Conservation (phyloP, 2,797 vertebrate genomes). For the Taenioides sp. region DNA sequence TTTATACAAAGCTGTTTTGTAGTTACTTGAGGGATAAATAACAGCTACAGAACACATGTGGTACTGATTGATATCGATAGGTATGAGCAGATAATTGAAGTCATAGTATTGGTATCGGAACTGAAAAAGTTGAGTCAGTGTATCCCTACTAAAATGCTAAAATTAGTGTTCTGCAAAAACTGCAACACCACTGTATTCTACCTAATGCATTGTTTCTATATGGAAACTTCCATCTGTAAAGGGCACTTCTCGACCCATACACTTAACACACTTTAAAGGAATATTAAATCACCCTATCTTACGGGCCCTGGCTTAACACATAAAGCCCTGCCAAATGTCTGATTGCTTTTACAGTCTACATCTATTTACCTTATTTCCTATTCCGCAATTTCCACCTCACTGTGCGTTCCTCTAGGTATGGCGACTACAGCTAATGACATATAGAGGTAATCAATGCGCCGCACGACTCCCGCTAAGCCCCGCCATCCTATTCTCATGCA, state of each 20-base stretch:
- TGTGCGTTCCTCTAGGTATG: conserved; percentile 41
- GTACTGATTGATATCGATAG: no score
- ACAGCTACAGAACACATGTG: no score
- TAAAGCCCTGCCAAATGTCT: neutral
- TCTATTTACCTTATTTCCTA: conserved; percentile 14
- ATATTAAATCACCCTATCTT: neutral
- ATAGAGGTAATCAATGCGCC: conserved; percentile 69
- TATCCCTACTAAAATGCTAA: no score
- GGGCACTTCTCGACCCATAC: neutral
- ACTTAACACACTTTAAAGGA: neutral
- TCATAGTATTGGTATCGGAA: no score
- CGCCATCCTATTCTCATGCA: conserved; percentile 67
- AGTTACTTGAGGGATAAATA: no score
- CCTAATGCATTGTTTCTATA: neutral
- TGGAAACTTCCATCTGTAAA: neutral
- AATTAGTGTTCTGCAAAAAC: no score
- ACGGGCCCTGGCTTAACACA: neutral
- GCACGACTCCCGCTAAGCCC: conserved; percentile 67
- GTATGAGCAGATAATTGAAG: no score
- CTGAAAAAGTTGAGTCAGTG: no score
- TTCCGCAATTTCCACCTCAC: neutral
- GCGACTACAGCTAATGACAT: conserved; percentile 65
- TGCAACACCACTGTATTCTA: neutral
- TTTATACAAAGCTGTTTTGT: no score
- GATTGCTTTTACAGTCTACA: neutral